These are phyloP conservation scores for Astyanax mexicanus DNA, from an alignment of 2,797 vertebrate genomes.

Conservation along the genomic window DNA sequence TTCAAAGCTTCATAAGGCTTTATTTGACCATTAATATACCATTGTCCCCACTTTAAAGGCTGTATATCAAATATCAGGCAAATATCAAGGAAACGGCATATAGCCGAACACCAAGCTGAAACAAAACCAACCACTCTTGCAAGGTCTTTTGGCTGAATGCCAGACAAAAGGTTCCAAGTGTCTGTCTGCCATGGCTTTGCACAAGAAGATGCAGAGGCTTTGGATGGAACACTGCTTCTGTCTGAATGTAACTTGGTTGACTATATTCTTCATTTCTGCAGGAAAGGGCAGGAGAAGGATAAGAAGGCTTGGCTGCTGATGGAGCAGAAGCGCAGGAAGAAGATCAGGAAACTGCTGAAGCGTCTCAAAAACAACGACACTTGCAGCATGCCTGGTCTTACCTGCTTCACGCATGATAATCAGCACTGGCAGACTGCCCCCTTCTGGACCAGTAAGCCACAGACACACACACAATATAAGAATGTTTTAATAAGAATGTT, in stretches of 20 bases:
- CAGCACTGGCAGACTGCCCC: conserved; percentile 98
- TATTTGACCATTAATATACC: no score
- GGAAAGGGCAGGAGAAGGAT: conserved; percentile 87
- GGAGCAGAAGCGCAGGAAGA: conserved; percentile 94
- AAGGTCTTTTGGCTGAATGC: no score
- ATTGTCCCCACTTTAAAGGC: no score
- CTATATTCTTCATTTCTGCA: conserved; percentile 55
- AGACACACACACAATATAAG: not conserved
- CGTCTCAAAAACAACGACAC: conserved; percentile 96
- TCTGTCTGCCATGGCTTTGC: no score
- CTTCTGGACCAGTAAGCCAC: conserved; percentile 89
- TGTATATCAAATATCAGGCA: no score
- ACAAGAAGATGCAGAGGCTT: no score
- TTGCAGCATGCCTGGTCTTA: conserved; percentile 98
- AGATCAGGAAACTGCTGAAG: conserved; percentile 94
- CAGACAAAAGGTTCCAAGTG: no score
- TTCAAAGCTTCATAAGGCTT: no score
- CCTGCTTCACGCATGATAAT: conserved; percentile 98
- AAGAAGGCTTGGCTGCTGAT: conserved; percentile 89
- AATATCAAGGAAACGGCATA: no score
- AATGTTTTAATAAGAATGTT: not conserved
- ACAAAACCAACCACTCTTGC: no score
- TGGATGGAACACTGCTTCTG: no score
- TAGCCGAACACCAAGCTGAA: no score
- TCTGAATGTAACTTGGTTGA: not conserved